Base-by-base conservation (phyloP, 2,797 vertebrate genomes). In the Platalea minor region DNA sequence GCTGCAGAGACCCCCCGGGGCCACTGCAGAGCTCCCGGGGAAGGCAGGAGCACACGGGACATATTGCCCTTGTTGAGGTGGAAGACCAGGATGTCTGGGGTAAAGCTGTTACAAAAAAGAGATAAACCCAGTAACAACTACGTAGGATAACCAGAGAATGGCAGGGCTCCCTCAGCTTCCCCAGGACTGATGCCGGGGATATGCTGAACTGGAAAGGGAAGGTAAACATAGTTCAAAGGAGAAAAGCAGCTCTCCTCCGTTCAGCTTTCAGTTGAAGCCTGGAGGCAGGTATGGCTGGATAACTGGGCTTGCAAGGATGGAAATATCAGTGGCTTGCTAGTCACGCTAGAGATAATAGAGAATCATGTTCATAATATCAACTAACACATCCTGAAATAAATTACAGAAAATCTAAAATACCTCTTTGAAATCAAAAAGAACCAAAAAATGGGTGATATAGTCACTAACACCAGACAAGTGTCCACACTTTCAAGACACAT, bases 111-210 rank as follows among this genome's bases (percentile, higher is more conserved):
- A 45, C 5, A 50, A 80, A 74, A 88, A 69, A 7, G 37, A 88
- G 53, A 73, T 11, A 57, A 64, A 84, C 37, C 5, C 0, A 0
- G 7, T 39, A 68, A 78, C 35, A 37, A 51, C 45, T 35, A 65
- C 0, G 2, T 5, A 65, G 17, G 54, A 37, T 29, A 89, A 60
- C 37, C 5, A 5, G 37, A 54, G 51, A 85, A 61, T 0, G 0
- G 59, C 23, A 85, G 56, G 84, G 20, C 11, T 63, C 16, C 26
- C 9, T 18, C 5, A 33, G 56, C 25, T 80, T 94, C 19, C 20
- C 19, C 16, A 80, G 43, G 60, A 88, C 51, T 2, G 2, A 1
- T 25, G n/a, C 1, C 5, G 29, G 39, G 24, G 8, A 54, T 31
- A 54, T 0, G 2, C 7, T 37, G 39, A 83, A 89, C 14, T 43